Evolutionary conservation across 2,797 vertebrate species (phyloP).

Genomic region (Enteromius paludinosus): DNA sequence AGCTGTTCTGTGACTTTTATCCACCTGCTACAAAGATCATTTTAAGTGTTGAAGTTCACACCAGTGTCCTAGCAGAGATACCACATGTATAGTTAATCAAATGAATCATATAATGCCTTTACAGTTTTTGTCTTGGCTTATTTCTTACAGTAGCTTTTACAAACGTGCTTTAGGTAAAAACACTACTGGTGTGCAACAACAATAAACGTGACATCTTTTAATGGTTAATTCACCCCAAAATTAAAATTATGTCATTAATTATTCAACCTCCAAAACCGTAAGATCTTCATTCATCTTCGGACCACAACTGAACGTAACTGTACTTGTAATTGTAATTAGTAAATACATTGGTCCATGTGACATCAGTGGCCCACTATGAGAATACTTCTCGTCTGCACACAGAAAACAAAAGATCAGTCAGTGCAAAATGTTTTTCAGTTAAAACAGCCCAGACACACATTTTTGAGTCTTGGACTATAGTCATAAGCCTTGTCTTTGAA

Average conservation of each 20-base stretch:
- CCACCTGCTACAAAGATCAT: neutral
- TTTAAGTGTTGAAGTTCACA: neutral
- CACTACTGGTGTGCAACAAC: neutral
- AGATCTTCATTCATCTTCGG: no score
- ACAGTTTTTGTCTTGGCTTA: neutral
- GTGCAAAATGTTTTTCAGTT: neutral
- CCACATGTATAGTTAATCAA: neutral
- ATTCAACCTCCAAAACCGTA: no score
- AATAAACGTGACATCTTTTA: neutral
- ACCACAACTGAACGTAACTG: no score
- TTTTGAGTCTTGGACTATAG: neutral
- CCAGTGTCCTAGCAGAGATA: neutral
- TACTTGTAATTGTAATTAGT: no score
- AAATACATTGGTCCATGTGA: no score
- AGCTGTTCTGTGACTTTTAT: neutral
- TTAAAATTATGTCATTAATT: no score
- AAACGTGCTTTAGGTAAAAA: neutral
- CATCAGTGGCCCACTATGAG: no score
- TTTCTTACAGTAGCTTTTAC: neutral
- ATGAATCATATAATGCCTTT: neutral
- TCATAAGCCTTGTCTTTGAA: neutral
- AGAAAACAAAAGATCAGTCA: neutral
- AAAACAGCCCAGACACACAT: neutral
- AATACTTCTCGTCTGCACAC: no score
- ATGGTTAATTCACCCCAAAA: no score